Evolutionary conservation across 2,113 vertebrate species (phyloP).

Genomic region (Gymnarchus niloticus): DNA sequence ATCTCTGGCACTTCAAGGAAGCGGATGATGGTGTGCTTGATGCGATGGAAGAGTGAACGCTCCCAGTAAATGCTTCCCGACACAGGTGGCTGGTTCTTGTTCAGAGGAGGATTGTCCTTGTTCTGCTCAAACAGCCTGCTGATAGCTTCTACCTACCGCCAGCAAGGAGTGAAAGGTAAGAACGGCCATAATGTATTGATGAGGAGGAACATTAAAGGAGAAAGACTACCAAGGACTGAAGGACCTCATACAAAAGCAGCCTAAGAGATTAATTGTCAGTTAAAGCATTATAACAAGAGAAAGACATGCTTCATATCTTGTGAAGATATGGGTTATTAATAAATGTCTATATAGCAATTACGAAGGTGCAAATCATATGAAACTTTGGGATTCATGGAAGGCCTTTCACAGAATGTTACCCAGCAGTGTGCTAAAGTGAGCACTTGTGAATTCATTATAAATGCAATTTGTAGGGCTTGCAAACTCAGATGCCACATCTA

Average conservation of each 20-base stretch:
- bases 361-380: neutral
- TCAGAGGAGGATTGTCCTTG: constrained; percentile 66
- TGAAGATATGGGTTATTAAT: neutral
- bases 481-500: neutral
- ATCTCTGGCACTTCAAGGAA: constrained; percentile 74
- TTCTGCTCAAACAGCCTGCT: constrained; percentile 67
- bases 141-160: constrained; percentile 68
- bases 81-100: constrained; percentile 72
- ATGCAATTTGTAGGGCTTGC: neutral
- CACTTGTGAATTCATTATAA: neutral
- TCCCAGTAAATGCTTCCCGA: constrained; percentile 86
- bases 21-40: constrained; percentile 69
- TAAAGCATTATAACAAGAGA: neutral
- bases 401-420: neutral
- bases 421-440: neutral
- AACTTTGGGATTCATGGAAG: neutral
- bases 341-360: neutral
- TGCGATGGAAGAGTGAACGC: constrained; percentile 65
- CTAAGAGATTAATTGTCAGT: too few relatives aligned
- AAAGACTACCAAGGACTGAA: neutral
- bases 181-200: neutral
- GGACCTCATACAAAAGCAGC: neutral
- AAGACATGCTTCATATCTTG: neutral
- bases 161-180: constrained; percentile 1
- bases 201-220: constrained; percentile 15